Evolutionary conservation across 2,113 vertebrate genomes (phyloP).

Genomic region (Bubalus kerabau): DNA sequence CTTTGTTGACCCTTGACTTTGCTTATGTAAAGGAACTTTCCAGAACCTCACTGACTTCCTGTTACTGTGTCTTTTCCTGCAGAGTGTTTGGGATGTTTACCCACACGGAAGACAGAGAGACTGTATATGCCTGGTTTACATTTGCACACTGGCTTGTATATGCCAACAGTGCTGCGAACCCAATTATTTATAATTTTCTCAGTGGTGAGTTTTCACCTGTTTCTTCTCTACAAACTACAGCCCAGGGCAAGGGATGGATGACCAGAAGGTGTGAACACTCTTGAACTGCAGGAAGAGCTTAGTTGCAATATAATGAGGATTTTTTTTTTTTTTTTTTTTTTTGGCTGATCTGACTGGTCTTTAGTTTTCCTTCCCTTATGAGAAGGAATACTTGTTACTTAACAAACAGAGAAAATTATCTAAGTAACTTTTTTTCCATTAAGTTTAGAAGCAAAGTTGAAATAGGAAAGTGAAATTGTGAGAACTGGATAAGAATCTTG

Average conservation of each 20-base stretch:
- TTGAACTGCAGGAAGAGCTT: not conserved
- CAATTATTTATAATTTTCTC: constrained; percentile 98
- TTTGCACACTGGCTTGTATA: constrained; percentile 99
- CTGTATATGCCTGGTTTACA: constrained; percentile 95
- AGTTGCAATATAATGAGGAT: not conserved
- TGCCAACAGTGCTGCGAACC: constrained; percentile 97
- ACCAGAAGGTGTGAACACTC: not conserved
- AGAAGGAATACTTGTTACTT: not conserved
- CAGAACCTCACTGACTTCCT: not conserved
- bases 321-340: not conserved
- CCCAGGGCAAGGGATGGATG: not conserved
- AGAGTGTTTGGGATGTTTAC: constrained; percentile 96
- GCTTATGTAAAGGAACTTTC: not conserved
- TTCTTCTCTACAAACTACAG: not conserved
- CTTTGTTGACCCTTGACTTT: not conserved
- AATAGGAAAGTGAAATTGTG: not conserved
- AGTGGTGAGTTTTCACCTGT: constrained; percentile 88
- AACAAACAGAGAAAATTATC: not conserved
- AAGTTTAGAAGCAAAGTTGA: not conserved
- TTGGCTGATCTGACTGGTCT: not conserved
- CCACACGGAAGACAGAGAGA: constrained; percentile 92
- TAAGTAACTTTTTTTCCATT: not conserved
- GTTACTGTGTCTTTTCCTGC: constrained; percentile 47
- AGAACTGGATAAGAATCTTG: not conserved
- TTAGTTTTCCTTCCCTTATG: not conserved